Conservation (phyloP, 2,797 vertebrate species). For the Urosaurus nigricauda region DNA sequence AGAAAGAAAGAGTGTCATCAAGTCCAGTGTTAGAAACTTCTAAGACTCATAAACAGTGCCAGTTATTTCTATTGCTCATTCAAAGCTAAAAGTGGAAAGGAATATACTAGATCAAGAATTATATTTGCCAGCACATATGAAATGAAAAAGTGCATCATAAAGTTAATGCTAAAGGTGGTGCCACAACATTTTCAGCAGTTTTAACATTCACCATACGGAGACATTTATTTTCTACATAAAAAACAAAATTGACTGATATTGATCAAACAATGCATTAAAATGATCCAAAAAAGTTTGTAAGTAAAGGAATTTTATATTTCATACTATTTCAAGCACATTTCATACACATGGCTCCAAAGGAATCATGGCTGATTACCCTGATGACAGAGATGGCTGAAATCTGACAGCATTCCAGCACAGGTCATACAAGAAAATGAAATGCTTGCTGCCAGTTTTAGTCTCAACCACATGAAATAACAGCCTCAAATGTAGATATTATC, state of each 20-base stretch:
- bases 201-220: background rate
- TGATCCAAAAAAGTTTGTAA: background rate
- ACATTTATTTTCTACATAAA: background rate
- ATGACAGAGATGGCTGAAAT: constrained; percentile 36
- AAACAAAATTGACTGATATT: background rate
- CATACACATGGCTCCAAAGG: constrained; percentile 26
- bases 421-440: constrained; percentile 17
- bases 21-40: background rate
- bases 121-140: background rate
- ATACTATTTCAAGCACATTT: constrained; percentile 25
- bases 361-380: constrained; percentile 41
- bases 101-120: constrained; percentile 1
- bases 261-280: background rate
- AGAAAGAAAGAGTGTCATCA: background rate
- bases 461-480: constrained; percentile 36
- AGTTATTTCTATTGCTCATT: background rate
- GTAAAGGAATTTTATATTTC: background rate
- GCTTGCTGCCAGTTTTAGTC: constrained; percentile 27
- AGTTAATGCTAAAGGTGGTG: background rate
- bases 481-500: constrained; percentile 28
- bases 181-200: background rate
- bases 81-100: background rate
- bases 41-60: background rate
- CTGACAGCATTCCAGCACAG: constrained; percentile 45
- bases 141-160: background rate